Base-by-base conservation (phyloP, 2,113 vertebrate species). In the Poeciliopsis prolifica region DNA sequence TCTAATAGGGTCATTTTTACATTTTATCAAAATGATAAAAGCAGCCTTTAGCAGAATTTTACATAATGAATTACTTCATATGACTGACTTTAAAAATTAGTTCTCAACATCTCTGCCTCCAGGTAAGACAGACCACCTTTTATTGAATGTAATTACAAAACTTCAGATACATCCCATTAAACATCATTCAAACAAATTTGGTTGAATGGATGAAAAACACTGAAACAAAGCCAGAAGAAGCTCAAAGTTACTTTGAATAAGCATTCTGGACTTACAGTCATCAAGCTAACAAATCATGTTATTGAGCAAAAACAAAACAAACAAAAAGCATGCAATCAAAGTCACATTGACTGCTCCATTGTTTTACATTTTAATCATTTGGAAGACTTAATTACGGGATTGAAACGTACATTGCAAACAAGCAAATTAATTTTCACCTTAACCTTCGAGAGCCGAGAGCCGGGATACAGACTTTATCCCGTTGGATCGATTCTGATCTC, bases 381-480 rank as follows among this genome's bases (percentile, higher is more conserved):
- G 78, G 61, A n/a, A 75, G 78, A 68, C 86, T 84, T 91, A 88
- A 92, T 92, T 89, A 85, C 77, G 71, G 81, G 83, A 89, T 84
- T 89, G 82, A 89, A 91, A 87, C 71, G 83, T 87, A 89, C 89
- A 79, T 78, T 86, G 87, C 87, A 70, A 93, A 92, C 86, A 89
- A 88, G 78, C 86, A 88, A 93, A 94, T 93, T 86, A 83, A 94
- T 93, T 91, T 94, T 91, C 90, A 94, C 92, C 93, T 92, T 83
- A 89, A 91, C 91, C 92, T 90, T 68, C 82, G 79, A 54, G 65
- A 90, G 85, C 70, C 83, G 33, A 81, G 82, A 60, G 40, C 65
- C 75, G 73, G 74, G 80, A 78, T 77, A 40, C 79, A 37, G 84
- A 78, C 88, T 78, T 90, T 74, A 89, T 90, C 88, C 89, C 77